Evolutionary conservation across 2,113 vertebrate species (phyloP), one percentile per base, ranked within the genome.

Genomic region (Leptobrachium ailaonicum): DNA sequence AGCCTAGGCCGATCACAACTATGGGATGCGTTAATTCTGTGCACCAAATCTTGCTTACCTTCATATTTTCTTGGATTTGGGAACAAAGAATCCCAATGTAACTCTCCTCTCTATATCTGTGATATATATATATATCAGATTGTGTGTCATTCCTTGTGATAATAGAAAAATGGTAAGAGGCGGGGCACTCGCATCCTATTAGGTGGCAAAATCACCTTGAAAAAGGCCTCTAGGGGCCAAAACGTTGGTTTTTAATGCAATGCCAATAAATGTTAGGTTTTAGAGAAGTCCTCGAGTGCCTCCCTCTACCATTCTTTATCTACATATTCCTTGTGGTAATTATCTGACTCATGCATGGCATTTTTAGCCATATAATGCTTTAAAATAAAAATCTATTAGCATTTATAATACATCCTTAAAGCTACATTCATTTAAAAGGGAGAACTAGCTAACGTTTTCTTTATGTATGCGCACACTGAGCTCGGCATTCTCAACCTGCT

Each of bases 1-100:
- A 1, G 80, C 78, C 82, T 85, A 81, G 64, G 85, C 79, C 32
- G 83, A 84, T 85, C 86, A 80, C 84, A 76, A 41, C 6, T 6
- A 32, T 0, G 1, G 72, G 63, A 72, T 53, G 1, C 47, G 14
- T 42, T 83, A 69, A 71, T 45, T 32, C 43, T 66, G 43, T 32
- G 53, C 69, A 56, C 73, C n/a, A 12, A 69, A 54, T 56, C 13
- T 20, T 67, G 13, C 62, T 76, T 76, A 43, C 72, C 43, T 82
- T 73, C 75, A 66, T 62, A 53, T n/a, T n/a, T 12, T 42, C 41
- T 73, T 40, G 68, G 6, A 71, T 42, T 43, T 73, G 42, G 68
- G 6, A 71, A 32, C 43, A 68, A 7, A 13, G 5, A 66, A 54
- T 53, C 50, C 74, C 47, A 6, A 5, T 50, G 12, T 40, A 75